Conservation (phyloP, 2,888 invertebrate species). For the Endotricha flammealis region DNA sequence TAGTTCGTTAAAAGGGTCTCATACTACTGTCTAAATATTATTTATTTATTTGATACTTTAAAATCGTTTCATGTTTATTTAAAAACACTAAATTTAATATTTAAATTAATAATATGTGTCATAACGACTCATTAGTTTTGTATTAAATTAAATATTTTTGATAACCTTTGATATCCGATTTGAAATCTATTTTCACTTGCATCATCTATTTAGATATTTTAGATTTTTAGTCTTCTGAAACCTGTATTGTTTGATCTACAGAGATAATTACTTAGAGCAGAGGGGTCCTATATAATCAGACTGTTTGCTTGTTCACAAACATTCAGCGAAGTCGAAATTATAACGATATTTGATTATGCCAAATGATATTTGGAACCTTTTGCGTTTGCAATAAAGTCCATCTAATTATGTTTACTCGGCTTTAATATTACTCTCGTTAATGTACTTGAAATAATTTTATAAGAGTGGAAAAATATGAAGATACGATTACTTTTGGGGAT, state of each 20-base stretch:
- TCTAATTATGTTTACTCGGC: neutral
- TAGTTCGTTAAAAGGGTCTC: no score
- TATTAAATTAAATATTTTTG: no score
- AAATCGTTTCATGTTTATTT: no score
- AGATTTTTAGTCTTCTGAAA: neutral
- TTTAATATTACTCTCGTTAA: neutral
- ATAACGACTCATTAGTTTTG: no score
- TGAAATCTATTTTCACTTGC: no score
- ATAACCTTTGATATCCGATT: no score
- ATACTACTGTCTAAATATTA: no score
- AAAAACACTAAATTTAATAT: no score
- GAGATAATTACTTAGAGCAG: constrained; percentile 1
- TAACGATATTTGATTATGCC: constrained; percentile 1
- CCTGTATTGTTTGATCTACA: neutral
- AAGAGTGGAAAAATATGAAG: neutral
- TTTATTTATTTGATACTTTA: no score
- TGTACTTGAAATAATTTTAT: neutral
- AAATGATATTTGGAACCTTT: neutral
- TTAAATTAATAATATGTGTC: no score
- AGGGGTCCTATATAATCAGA: constrained; percentile 1
- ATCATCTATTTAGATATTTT: neutral
- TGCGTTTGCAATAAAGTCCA: neutral
- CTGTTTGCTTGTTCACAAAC: neutral
- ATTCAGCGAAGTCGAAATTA: neutral
- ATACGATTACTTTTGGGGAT: neutral